Conservation (phyloP, 2,888 invertebrate genomes). For the Mythimna albipuncta region DNA sequence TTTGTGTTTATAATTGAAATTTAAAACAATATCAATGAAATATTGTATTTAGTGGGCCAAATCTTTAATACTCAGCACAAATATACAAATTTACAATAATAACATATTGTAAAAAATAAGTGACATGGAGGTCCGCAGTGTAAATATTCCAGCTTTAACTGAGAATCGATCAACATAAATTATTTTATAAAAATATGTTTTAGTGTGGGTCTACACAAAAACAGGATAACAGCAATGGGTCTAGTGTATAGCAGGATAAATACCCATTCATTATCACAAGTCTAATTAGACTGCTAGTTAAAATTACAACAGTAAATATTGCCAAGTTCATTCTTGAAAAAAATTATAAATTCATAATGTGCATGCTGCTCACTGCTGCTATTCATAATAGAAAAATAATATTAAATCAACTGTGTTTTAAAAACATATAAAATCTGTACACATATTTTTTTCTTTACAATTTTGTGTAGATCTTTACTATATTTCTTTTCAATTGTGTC, state of each 20-base stretch:
- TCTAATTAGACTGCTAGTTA: neutral
- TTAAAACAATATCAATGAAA: neutral
- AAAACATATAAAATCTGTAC: neutral
- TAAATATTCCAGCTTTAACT: neutral
- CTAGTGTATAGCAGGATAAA: slow-evolving; percentile 24
- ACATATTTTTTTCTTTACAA: neutral
- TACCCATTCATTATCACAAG: neutral
- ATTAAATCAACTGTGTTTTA: neutral
- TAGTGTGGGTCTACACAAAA: neutral
- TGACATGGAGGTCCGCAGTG: neutral
- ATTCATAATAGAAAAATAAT: neutral
- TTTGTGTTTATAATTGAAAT: neutral
- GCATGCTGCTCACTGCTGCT: neutral
- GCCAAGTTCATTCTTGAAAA: neutral
- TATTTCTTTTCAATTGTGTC: too few species aligned
- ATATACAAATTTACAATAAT: neutral
- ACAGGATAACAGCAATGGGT: slow-evolving; percentile 12
- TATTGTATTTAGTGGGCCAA: neutral
- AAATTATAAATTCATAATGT: neutral
- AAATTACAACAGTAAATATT: neutral
- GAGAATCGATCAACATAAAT: neutral
- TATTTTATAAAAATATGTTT: neutral
- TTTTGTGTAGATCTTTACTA: neutral
- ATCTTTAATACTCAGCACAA: too few species aligned
- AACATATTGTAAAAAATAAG: neutral